Evolutionary conservation across 1,140 invertebrate genomes (phyloP).

Genomic region (Heliconius himera): DNA sequence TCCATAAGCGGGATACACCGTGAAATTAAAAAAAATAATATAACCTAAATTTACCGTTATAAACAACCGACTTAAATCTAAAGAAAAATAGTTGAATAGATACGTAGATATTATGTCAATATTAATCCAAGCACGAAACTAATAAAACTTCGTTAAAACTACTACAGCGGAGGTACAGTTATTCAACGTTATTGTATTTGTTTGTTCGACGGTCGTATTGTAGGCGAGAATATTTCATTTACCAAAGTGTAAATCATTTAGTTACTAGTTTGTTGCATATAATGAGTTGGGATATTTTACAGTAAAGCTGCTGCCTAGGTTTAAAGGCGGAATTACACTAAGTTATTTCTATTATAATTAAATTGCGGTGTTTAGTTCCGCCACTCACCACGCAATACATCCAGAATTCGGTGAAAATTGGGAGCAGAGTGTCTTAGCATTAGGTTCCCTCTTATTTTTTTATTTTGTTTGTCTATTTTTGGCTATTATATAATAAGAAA

Average conservation of each 20-base stretch:
- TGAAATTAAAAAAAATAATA: no score
- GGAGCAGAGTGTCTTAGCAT: no score
- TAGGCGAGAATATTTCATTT: constrained; percentile 12
- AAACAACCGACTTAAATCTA: not conserved
- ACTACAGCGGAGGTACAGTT: not conserved
- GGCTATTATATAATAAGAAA: no score
- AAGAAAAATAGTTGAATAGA: not conserved
- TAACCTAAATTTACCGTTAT: not conserved
- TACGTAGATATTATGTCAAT: not conserved
- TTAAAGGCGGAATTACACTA: not conserved
- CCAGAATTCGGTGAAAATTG: no score
- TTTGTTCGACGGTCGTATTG: not conserved
- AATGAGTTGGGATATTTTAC: constrained; percentile 5
- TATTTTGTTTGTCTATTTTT: no score
- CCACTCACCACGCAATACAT: no score
- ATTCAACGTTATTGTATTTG: constrained; percentile 3
- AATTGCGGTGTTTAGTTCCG: no score
- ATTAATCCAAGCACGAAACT: not conserved
- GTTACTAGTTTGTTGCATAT: constrained; percentile 7
- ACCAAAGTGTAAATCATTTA: not conserved
- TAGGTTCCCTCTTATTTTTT: no score
- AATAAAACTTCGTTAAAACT: constrained; percentile 3
- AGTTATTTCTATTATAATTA: no score
- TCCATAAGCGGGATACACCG: no score
- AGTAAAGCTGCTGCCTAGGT: not conserved